phyloP scores from a whole-genome alignment of 2,113 vertebrate genomes.

The Lutjanus erythropterus region DNA sequence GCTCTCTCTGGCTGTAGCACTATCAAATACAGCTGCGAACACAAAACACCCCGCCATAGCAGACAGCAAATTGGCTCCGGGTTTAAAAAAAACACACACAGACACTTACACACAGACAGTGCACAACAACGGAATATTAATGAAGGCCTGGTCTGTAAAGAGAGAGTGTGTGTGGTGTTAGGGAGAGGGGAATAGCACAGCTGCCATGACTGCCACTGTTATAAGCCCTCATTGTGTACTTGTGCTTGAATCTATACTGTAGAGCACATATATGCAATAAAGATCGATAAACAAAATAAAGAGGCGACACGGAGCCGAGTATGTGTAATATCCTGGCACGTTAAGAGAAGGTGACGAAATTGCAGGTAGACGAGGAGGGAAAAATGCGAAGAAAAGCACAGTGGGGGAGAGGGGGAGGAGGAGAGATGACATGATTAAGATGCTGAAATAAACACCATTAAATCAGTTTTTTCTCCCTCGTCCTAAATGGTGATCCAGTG shows the following conservation, averaged over 20 bases:
- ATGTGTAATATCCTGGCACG: constrained; percentile 15
- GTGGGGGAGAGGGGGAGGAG: constrained; percentile 21
- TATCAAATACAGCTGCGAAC: constrained; percentile 89
- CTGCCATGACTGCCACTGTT: constrained; percentile 66
- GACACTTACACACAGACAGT: constrained; percentile 70
- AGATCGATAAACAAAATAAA: constrained; percentile 27
- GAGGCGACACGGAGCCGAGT: constrained; percentile 12
- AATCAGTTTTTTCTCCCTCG: constrained; percentile 5
- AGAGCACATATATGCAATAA: constrained; percentile 25
- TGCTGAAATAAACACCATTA: constrained; percentile 74
- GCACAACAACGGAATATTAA: constrained; percentile 89
- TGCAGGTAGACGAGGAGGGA: constrained; percentile 53
- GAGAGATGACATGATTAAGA: constrained; percentile 69
- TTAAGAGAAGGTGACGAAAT: constrained; percentile 44
- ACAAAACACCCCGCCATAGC: constrained; percentile 82
- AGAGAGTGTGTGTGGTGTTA: constrained; percentile 41
- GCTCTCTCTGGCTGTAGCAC: constrained; percentile 71
- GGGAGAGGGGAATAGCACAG: constrained; percentile 54
- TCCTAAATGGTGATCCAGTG: constrained; percentile 73
- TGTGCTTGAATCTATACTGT: constrained; percentile 25
- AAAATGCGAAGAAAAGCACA: constrained; percentile 46
- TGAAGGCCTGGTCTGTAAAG: constrained; percentile 77
- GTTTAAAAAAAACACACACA: constrained; percentile 74
- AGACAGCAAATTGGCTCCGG: constrained; percentile 85
- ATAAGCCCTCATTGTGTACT: constrained; percentile 30